Percentiles rank a stretch among this genome's conserved stretches.
phyloP scores from a whole-genome alignment of 2,113 vertebrate genomes.

The Casuarius casuarius region DNA sequence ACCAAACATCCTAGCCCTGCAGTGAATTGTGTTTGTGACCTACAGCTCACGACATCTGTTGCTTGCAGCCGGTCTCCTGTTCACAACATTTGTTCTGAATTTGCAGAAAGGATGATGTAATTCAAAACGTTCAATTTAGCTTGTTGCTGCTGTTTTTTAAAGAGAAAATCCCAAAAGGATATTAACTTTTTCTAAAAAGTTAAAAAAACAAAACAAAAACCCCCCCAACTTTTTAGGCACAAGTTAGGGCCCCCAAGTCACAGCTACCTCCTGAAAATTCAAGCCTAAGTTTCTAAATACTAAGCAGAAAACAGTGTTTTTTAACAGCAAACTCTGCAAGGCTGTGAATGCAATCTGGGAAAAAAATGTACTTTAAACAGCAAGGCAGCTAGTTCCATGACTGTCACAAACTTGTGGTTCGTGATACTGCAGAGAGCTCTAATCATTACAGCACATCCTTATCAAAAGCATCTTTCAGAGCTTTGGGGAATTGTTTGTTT shows the following conservation, averaged over 20 bases:
- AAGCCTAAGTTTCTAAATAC: background rate
- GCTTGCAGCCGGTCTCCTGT: background rate
- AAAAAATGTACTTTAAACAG: background rate
- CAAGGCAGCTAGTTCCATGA: background rate
- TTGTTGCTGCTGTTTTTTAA: background rate
- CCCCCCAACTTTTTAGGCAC: background rate
- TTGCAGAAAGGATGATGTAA: background rate
- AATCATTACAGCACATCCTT: background rate
- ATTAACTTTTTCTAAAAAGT: background rate
- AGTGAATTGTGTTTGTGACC: background rate
- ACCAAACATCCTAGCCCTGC: background rate
- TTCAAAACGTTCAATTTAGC: background rate
- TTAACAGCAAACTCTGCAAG: background rate
- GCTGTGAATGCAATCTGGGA: background rate
- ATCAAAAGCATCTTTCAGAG: background rate
- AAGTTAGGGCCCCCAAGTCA: background rate
- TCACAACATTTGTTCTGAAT: background rate
- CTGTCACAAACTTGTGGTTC: background rate
- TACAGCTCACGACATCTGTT: background rate
- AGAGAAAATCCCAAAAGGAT: background rate
- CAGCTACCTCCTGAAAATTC: background rate
- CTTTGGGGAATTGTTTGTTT: slow-evolving; percentile 1
- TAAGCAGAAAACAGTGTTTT: background rate
- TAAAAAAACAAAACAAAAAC: background rate
- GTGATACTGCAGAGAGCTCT: background rate